These are phyloP conservation scores for Tachysurus vachellii DNA, from an alignment of 2,113 vertebrate species.

Conservation along the genomic window DNA sequence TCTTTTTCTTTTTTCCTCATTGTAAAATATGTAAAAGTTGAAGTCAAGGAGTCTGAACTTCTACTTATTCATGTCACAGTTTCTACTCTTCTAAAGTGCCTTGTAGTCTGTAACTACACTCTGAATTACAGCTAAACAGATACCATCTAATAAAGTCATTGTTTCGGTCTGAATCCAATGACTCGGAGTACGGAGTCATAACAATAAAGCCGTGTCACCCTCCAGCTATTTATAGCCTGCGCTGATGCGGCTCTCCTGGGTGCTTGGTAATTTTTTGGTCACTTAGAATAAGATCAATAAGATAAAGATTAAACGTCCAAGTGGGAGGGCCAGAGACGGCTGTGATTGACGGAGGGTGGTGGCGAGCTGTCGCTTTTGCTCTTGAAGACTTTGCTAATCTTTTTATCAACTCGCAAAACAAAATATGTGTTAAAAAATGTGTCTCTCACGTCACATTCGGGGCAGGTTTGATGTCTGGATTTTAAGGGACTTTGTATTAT, in stretches of 20 bases:
- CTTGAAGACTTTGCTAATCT: constrained; percentile 10
- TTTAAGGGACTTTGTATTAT: neutral
- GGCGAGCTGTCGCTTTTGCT: neutral
- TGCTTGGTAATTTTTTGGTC: constrained; percentile 12
- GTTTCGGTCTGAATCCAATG: neutral
- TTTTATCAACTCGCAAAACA: neutral
- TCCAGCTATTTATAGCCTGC: neutral
- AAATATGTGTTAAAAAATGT: neutral
- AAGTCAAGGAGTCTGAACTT: neutral
- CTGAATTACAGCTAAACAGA: neutral
- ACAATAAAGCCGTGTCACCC: neutral
- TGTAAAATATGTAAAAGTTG: neutral
- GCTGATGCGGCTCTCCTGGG: neutral
- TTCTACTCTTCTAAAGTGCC: neutral
- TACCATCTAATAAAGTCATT: neutral
- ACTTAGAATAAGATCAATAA: constrained; percentile 18
- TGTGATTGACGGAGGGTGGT: constrained; percentile 28
- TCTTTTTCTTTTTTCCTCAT: neutral
- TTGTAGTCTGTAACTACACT: neutral
- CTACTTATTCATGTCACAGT: neutral
- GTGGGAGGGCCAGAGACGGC: constrained; percentile 7
- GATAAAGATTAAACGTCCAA: constrained; percentile 26
- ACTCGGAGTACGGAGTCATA: neutral
- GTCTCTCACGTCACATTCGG: neutral
- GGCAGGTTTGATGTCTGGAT: neutral